These are phyloP conservation scores for Pygoscelis antarcticus DNA, from an alignment of 2,113 vertebrate species.

Conservation along the genomic window DNA sequence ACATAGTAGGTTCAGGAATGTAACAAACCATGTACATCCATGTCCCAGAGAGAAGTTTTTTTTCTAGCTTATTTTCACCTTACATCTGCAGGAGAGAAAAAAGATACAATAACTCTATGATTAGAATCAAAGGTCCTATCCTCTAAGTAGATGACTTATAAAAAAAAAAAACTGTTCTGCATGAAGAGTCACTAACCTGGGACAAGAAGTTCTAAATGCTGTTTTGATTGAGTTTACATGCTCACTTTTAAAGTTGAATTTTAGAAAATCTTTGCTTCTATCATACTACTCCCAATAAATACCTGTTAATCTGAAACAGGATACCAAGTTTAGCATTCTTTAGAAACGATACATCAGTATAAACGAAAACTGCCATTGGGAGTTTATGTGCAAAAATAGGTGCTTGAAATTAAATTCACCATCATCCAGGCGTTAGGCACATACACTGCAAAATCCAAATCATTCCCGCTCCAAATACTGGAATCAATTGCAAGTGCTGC, in stretches of 20 bases:
- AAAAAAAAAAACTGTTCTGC: constrained; percentile 39
- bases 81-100: constrained; percentile 85
- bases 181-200: constrained; percentile 67
- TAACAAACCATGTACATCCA: constrained; percentile 82
- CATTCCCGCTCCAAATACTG: constrained; percentile 4
- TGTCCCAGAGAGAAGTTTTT: constrained; percentile 83
- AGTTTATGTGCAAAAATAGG: constrained; percentile 35
- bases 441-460: constrained; percentile 44
- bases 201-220: constrained; percentile 70
- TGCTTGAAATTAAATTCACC: constrained; percentile 28
- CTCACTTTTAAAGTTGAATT: constrained; percentile 72
- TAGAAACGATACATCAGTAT: not conserved
- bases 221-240: constrained; percentile 72
- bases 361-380: constrained; percentile 53
- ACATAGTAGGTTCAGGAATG: constrained; percentile 89
- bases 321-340: constrained; percentile 68
- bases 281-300: constrained; percentile 71
- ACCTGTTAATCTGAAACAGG: constrained; percentile 74
- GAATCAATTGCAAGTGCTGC: constrained; percentile 19
- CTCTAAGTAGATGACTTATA: constrained; percentile 46
- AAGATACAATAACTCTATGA: constrained; percentile 54
- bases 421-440: not conserved
- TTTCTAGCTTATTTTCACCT: constrained; percentile 90
- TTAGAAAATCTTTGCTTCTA: constrained; percentile 73
- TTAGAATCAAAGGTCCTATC: constrained; percentile 65